These are phyloP conservation scores for Babylonia areolata DNA, from an alignment of 1,140 invertebrate genomes.

Conservation along the genomic window DNA sequence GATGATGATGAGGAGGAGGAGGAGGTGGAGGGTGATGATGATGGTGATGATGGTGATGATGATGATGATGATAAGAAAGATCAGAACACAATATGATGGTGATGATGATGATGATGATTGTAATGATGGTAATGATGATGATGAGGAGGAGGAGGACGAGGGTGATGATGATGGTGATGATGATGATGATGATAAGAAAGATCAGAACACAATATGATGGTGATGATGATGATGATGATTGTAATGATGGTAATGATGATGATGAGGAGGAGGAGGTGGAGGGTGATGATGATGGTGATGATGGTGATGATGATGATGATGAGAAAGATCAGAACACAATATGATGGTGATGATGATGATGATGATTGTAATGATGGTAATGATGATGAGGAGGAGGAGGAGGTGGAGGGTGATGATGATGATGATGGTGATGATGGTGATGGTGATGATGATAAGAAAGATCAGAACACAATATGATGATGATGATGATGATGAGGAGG, in stretches of 20 bases:
- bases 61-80: too few species aligned
- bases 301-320: too few species aligned
- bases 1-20: neutral
- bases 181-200: too few species aligned
- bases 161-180: neutral
- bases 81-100: neutral
- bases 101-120: neutral
- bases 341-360: conserved; percentile 15
- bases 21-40: neutral
- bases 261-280: neutral
- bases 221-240: neutral
- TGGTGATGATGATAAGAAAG: too few species aligned
- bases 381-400: neutral
- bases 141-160: neutral
- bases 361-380: neutral
- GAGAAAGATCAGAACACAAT: too few species aligned
- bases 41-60: neutral
- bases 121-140: neutral
- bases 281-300: neutral
- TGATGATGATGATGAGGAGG: too few species aligned
- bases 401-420: neutral
- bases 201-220: neutral
- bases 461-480: too few species aligned
- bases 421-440: neutral
- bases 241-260: neutral